Conservation (phyloP, 2,797 vertebrate genomes). For the Pangasius djambal region DNA sequence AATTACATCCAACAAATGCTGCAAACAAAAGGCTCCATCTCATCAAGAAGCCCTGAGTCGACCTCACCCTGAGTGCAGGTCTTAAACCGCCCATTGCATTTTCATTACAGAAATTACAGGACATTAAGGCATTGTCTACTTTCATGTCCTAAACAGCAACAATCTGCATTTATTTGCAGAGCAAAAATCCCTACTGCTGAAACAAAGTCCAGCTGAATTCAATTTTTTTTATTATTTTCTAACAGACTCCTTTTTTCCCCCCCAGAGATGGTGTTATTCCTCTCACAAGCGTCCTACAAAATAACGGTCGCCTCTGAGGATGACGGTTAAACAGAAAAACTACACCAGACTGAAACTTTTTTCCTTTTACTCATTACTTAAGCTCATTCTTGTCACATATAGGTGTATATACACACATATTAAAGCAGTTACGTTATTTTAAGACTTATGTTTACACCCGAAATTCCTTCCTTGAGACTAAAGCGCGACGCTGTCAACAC, state of each 20-base stretch:
- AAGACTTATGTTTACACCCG: not conserved
- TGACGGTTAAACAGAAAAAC: not conserved
- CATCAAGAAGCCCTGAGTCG: not conserved
- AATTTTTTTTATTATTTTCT: not conserved
- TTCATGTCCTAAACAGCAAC: not conserved
- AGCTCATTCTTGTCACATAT: not conserved
- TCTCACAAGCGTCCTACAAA: not conserved
- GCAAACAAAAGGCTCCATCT: not conserved
- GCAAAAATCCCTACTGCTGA: not conserved
- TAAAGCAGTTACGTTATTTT: not conserved
- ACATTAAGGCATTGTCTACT: not conserved
- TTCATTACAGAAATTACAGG: not conserved
- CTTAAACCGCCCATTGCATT: not conserved
- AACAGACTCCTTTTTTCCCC: not conserved
- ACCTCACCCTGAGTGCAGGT: not conserved
- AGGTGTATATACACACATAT: not conserved
- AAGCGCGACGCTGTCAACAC: constrained; percentile 2
- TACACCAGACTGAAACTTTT: not conserved
- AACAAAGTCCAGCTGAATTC: not conserved
- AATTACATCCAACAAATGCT: not conserved
- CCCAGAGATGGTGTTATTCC: not conserved
- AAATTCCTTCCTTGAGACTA: not conserved
- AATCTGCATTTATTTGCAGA: not conserved
- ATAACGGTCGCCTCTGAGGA: not conserved
- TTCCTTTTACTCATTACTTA: not conserved